Base-by-base conservation (phyloP, 2,888 invertebrate genomes). In the Troides oblongomaculatus region DNA sequence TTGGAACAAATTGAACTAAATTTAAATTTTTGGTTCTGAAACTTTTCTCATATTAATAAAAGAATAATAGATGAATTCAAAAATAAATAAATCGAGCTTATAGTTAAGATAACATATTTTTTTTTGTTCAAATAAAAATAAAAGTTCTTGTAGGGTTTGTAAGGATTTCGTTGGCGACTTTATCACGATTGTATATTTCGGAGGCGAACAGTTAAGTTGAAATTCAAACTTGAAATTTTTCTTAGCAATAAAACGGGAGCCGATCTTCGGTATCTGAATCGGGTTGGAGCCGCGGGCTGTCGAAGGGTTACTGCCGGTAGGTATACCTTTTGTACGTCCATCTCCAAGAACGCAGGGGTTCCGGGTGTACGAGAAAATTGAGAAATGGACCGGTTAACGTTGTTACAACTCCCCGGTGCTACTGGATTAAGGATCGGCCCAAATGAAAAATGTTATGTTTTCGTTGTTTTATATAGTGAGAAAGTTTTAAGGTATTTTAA, bases 301-400 rank as follows among this genome's bases (percentile, higher is more conserved):
- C 74, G 85, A 85, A 88, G 89, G 90, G 90, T 86, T 87, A 61
- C 67, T 50, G 61, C 67, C 57, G 81, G 72, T 70, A 70, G 76
- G 80, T 80, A 81, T 81, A 83, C 84, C 84, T 83, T 83, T 85
- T 84, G 85, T 84, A 78, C 86, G 86, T 86, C 88, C 88, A 86
- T 85, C 86, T 84, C 66, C 46, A 63, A 66, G 70, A 69, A 80
- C 80, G 84, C 84, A 83, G 85, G 88, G 88, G 86, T 84, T 76
- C 70, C 72, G 72, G 79, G 78, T 78, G 77, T 80, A 78, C 81
- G 81, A 80, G 84, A 84, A 90, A 92, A 92, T 92, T 92, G 92
- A 92, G 92, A 92, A 93, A 93, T 93, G 92, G 91, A 89, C 92
- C 92, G 90, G 88, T 84, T 93, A 93, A 93, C 90, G 81, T 89